Percentiles rank a stretch among this genome's conserved stretches.
Conservation (phyloP, 2,797 vertebrate species). For the Mustela erminea region DNA sequence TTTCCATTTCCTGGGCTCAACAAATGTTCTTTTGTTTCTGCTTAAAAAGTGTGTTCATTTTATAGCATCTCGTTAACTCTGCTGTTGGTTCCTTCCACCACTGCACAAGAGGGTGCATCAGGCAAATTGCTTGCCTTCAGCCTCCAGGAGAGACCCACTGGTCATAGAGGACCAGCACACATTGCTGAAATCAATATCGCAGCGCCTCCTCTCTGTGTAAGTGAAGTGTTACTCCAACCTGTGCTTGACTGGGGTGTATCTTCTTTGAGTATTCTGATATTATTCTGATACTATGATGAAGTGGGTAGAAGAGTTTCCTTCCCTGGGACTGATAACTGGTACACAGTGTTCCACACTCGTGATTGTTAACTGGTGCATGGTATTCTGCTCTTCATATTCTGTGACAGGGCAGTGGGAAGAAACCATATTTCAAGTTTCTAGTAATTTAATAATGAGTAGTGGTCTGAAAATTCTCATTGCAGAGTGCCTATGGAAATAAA, state of each 20-base stretch:
- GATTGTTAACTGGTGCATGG: not conserved
- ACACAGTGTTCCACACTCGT: not conserved
- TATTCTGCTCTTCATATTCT: not conserved
- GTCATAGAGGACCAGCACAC: no score
- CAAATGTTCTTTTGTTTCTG: not conserved
- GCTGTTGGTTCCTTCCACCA: not conserved
- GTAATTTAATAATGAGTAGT: not conserved
- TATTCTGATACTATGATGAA: not conserved
- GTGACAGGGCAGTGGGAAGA: not conserved
- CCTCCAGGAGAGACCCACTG: not conserved
- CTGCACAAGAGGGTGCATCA: fast-evolving
- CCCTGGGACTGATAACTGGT: no score
- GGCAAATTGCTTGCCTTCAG: not conserved
- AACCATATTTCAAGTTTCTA: not conserved
- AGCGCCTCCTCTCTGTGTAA: not conserved
- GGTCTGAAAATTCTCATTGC: not conserved
- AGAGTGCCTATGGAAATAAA: not conserved
- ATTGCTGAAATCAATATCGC: not conserved
- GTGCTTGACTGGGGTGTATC: not conserved
- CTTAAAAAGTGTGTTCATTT: not conserved
- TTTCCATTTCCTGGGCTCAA: not conserved
- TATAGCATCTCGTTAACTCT: not conserved
- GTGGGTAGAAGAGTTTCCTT: not conserved
- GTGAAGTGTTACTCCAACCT: not conserved
- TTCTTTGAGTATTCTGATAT: not conserved